Percentiles rank a stretch among this genome's conserved stretches.
Evolutionary conservation across 1,140 invertebrate species (phyloP).

Genomic region (Pseudomyrmex gracilis): DNA sequence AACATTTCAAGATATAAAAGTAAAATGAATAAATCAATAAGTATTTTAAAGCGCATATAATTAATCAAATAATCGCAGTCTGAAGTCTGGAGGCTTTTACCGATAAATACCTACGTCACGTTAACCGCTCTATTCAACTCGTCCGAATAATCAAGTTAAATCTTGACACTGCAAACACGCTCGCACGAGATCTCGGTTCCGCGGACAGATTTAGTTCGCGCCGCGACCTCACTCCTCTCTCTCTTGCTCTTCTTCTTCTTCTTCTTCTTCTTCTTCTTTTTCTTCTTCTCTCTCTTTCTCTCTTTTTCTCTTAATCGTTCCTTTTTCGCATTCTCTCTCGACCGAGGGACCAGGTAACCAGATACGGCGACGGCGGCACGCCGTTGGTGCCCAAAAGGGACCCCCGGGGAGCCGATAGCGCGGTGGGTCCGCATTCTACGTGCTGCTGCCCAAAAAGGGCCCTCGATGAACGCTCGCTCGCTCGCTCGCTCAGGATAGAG

Average conservation of each 20-base stretch:
- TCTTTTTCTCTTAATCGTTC: constrained; percentile 55
- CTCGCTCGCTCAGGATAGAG: constrained; percentile 63
- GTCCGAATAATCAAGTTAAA: constrained; percentile 49
- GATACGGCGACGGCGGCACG: constrained; percentile 77
- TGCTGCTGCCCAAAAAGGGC: constrained; percentile 43
- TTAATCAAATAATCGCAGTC: neutral
- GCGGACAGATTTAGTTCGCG: constrained; percentile 59
- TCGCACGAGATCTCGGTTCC: constrained; percentile 49
- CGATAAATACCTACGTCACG: constrained; percentile 11
- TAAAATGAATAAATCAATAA: neutral
- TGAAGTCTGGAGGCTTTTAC: neutral
- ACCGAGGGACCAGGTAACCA: constrained; percentile 72
- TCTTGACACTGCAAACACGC: constrained; percentile 40
- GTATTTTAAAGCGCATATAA: neutral
- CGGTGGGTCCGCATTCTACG: constrained; percentile 61
- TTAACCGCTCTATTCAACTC: constrained; percentile 36
- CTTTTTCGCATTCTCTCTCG: constrained; percentile 69
- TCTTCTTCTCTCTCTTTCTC: constrained; percentile 56
- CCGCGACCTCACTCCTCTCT: constrained; percentile 44
- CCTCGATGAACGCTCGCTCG: constrained; percentile 32
- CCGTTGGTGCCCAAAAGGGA: constrained; percentile 70
- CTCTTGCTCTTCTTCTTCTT: constrained; percentile 41
- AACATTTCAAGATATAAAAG: neutral
- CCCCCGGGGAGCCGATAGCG: constrained; percentile 69
- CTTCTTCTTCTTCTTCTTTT: neutral